These are phyloP conservation scores for Champsocephalus esox DNA, from an alignment of 2,797 vertebrate genomes.

Conservation along the genomic window DNA sequence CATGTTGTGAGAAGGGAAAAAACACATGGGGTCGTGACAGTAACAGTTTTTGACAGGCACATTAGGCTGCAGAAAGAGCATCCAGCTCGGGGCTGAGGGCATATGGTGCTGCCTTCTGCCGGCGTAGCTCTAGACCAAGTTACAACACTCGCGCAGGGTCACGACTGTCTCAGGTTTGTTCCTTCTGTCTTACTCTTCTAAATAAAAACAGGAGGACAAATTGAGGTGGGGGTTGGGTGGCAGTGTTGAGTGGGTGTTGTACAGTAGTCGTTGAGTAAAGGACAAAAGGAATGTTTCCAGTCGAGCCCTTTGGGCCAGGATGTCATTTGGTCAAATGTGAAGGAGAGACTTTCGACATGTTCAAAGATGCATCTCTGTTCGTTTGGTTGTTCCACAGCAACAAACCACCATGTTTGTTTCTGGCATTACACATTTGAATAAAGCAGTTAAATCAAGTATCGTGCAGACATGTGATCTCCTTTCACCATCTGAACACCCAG, in stretches of 20 bases:
- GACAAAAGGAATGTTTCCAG: slow-evolving; percentile 64
- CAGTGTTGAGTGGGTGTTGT: slow-evolving; percentile 45
- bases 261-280: slow-evolving; percentile 59
- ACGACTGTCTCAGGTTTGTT: slow-evolving; percentile 86
- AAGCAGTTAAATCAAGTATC: slow-evolving; percentile 30
- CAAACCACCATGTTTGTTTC: slow-evolving; percentile 16
- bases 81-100: slow-evolving; percentile 90
- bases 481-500: slow-evolving; percentile 60
- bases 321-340: slow-evolving; percentile 49
- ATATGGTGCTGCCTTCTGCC: slow-evolving; percentile 95
- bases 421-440: slow-evolving; percentile 37
- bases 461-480: slow-evolving; percentile 46
- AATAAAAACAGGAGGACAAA: slow-evolving; percentile 81
- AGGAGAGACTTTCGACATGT: slow-evolving; percentile 75
- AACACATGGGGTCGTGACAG: slow-evolving; percentile 84
- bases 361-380: slow-evolving; percentile 53
- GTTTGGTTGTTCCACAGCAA: slow-evolving; percentile 38
- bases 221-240: slow-evolving; percentile 43
- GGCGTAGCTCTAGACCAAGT: slow-evolving; percentile 88
- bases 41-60: slow-evolving; percentile 96
- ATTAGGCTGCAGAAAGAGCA: slow-evolving; percentile 97
- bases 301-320: slow-evolving; percentile 63
- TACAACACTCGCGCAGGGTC: slow-evolving; percentile 87
- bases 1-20: slow-evolving; percentile 72
- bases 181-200: slow-evolving; percentile 80